Conservation (phyloP, 2,797 vertebrate species). For the Tragopan temminckii region DNA sequence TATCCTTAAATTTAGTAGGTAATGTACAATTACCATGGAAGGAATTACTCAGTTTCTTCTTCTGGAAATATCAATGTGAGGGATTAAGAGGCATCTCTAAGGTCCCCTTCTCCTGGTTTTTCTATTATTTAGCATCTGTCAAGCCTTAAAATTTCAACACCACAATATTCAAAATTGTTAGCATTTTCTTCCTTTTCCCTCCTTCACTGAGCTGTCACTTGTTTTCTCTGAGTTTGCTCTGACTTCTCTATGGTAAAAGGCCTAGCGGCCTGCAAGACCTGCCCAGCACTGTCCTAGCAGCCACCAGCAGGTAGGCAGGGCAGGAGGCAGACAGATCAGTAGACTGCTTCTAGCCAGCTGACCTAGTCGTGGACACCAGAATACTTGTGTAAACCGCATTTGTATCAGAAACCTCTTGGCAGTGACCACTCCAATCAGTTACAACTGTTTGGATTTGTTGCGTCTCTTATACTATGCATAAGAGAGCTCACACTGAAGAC, state of each 20-base stretch:
- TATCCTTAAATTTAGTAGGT: not conserved
- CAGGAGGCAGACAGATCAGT: not conserved
- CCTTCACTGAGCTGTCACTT: not conserved
- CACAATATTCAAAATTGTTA: fast-evolving
- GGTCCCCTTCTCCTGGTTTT: not conserved
- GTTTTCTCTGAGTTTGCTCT: not conserved
- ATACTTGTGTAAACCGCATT: not conserved
- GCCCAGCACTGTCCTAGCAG: too few species aligned
- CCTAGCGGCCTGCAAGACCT: not conserved
- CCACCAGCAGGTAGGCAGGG: too few species aligned
- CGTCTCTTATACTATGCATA: too few species aligned
- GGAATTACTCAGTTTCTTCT: not conserved
- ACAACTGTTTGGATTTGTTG: not conserved
- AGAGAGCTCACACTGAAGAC: too few species aligned
- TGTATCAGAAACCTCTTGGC: not conserved
- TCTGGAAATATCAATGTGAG: not conserved
- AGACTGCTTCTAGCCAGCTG: not conserved
- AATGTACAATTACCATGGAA: not conserved
- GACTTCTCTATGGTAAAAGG: not conserved
- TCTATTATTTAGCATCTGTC: not conserved
- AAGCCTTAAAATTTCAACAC: not conserved
- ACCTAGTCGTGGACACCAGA: not conserved
- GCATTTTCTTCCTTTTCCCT: not conserved
- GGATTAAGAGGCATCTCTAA: not conserved
- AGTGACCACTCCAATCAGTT: not conserved